Percentiles rank a stretch among this genome's conserved stretches.
Conservation (phyloP, 2,113 vertebrate species). For the Hassar affinis region DNA sequence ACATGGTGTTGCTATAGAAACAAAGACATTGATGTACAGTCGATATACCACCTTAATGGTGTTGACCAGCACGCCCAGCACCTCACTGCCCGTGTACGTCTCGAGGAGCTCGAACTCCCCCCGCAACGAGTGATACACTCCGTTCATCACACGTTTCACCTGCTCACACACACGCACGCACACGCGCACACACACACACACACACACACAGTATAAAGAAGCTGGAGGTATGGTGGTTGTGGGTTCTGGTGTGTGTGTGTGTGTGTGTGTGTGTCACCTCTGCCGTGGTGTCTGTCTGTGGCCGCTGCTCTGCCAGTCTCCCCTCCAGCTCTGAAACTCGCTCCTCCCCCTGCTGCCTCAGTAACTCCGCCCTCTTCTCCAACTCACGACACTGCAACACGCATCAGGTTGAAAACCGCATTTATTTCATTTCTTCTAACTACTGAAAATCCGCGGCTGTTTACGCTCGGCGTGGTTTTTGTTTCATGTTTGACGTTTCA, state of each 20-base stretch:
- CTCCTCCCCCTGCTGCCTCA: constrained; percentile 58
- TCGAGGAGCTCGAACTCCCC: constrained; percentile 86
- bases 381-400: constrained; percentile 63
- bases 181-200: not conserved
- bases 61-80: constrained; percentile 81
- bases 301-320: constrained; percentile 45
- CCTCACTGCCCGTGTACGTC: constrained; percentile 79
- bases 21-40: too few relatives aligned
- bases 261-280: constrained; percentile 71
- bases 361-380: constrained; percentile 58
- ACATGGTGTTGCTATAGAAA: too few relatives aligned
- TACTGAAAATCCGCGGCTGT: too few relatives aligned
- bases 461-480: not conserved
- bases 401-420: too few relatives aligned
- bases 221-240: not conserved
- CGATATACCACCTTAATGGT: constrained; percentile 99
- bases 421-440: too few relatives aligned
- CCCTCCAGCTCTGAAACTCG: constrained; percentile 64
- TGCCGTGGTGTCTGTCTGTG: constrained; percentile 68
- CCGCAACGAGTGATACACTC: constrained; percentile 88
- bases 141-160: constrained; percentile 97
- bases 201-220: not conserved
- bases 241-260: not conserved
- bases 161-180: constrained; percentile 55
- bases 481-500: not conserved